Base-by-base conservation (phyloP, 1,140 invertebrate species). In the Calephelis virginiensis region DNA sequence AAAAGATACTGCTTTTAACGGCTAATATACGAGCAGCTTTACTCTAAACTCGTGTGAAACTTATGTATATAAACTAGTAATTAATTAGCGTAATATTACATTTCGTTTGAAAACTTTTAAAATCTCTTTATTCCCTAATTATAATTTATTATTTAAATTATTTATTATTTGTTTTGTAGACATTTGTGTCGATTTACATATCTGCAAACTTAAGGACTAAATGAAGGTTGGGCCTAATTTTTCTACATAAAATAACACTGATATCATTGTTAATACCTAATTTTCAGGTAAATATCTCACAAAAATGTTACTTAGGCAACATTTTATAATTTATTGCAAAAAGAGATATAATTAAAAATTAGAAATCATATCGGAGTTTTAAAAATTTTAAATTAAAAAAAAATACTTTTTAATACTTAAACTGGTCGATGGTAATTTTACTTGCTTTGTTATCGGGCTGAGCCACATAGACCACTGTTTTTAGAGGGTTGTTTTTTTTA, bases 141-240 rank as follows among this genome's bases (percentile, higher is more conserved):
- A 47, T 46, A 46, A 43, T 48, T 45, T 43, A 63, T 11, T 45
- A 63, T 63, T 46, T 49, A 64, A 64, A 64, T 49, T 63, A 63
- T 45, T 63, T 45, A 63, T 63, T 63, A 14, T 14, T 63, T 62
- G 43, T 63, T 63, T n/a, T 63, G 45, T 63, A 63, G 43, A 17
- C 61, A 63, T 63, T 46, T 63, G 6, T 17, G 53, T 56, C 53
- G 53, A 56, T 28, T 9, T 56, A 43, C 7, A 43, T 61, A 61
- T 12, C 13, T 11, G 53, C 53, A 28, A 50, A 56, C 28, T 56
- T 56, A 56, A 37, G 50, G 11, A 28, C 14, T 17, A 56, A 56
- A 56, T 56, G 50, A 28, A 28, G 50, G 9, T 56, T 37, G 14
- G 50, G 50, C 50, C 50, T 56, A 56, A 56, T 37, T 56, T 40